Conservation (phyloP, 2,888 invertebrate species). For the Thecophora atra region DNA sequence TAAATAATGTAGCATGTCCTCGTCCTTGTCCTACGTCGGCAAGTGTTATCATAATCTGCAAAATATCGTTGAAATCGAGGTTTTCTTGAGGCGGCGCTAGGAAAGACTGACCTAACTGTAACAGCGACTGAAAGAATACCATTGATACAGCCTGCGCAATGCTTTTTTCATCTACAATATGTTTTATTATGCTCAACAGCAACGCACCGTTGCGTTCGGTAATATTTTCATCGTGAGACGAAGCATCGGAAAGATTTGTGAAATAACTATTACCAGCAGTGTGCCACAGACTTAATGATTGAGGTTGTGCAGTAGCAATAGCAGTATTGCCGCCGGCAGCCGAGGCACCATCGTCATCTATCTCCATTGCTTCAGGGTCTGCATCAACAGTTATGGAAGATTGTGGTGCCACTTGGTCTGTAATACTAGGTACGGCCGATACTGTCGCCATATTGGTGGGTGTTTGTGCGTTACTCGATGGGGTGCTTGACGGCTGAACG, state of each 20-base stretch:
- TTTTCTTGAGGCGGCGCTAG: slow-evolving; percentile 73
- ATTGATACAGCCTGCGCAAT: slow-evolving; percentile 49
- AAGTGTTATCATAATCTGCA: slow-evolving; percentile 80
- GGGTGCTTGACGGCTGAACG: slow-evolving; percentile 64
- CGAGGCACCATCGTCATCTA: slow-evolving; percentile 62
- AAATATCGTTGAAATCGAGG: slow-evolving; percentile 80
- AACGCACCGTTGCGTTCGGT: slow-evolving; percentile 75
- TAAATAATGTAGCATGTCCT: slow-evolving; percentile 83
- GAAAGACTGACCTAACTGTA: slow-evolving; percentile 77
- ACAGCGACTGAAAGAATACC: slow-evolving; percentile 76
- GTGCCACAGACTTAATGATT: slow-evolving; percentile 60
- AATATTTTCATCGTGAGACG: slow-evolving; percentile 60
- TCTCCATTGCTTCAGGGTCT: slow-evolving; percentile 64
- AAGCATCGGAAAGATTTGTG: slow-evolving; percentile 66
- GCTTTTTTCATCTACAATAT: slow-evolving; percentile 73
- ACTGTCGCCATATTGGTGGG: slow-evolving; percentile 68
- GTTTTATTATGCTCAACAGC: slow-evolving; percentile 76
- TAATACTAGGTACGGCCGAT: slow-evolving; percentile 64
- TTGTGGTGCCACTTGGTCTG: slow-evolving; percentile 61
- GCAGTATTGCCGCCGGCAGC: slow-evolving; percentile 42
- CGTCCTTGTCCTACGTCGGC: slow-evolving; percentile 81
- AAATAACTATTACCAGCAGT: slow-evolving; percentile 60
- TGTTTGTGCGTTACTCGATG: slow-evolving; percentile 68
- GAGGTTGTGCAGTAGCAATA: slow-evolving; percentile 42
- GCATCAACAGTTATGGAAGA: slow-evolving; percentile 47